Conservation (phyloP, 1,140 invertebrate species). For the Calliopsis andreniformis region DNA sequence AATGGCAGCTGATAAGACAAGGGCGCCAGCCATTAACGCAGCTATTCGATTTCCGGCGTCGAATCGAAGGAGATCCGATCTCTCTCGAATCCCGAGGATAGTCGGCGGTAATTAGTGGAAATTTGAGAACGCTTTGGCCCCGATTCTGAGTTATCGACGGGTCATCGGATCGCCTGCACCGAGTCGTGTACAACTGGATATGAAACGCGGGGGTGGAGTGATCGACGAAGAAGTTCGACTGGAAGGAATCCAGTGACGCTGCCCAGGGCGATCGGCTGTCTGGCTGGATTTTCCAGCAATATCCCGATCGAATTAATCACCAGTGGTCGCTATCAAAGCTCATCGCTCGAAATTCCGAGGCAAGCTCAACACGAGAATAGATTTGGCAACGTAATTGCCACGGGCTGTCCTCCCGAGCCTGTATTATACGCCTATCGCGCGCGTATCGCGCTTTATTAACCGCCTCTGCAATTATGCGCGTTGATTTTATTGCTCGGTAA, state of each 20-base stretch:
- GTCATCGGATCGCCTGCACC: too few relatives aligned
- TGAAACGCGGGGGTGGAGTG: too few relatives aligned
- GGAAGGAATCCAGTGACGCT: too few relatives aligned
- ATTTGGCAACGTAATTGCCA: slow-evolving; percentile 25
- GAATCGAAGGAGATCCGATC: background rate
- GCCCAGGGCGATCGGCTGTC: slow-evolving; percentile 14
- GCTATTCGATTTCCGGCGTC: background rate
- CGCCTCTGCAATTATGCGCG: background rate
- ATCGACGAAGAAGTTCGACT: background rate
- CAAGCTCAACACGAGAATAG: slow-evolving; percentile 11
- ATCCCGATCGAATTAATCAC: slow-evolving; percentile 26
- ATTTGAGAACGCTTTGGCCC: too few relatives aligned
- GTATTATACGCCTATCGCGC: slow-evolving; percentile 14
- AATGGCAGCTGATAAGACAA: slow-evolving; percentile 3
- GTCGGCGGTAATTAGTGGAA: too few relatives aligned
- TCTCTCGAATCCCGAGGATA: too few relatives aligned
- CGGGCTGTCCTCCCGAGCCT: background rate
- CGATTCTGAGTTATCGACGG: too few relatives aligned
- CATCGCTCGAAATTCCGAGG: slow-evolving; percentile 17
- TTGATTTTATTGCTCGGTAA: slow-evolving; percentile 2
- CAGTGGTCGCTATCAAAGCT: background rate
- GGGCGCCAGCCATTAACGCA: background rate
- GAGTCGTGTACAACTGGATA: too few relatives aligned
- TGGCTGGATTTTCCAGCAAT: slow-evolving; percentile 24
- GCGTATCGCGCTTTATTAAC: slow-evolving; percentile 15